Evolutionary conservation across 1,140 invertebrate genomes (phyloP).

Genomic region (Sogatella furcifera): DNA sequence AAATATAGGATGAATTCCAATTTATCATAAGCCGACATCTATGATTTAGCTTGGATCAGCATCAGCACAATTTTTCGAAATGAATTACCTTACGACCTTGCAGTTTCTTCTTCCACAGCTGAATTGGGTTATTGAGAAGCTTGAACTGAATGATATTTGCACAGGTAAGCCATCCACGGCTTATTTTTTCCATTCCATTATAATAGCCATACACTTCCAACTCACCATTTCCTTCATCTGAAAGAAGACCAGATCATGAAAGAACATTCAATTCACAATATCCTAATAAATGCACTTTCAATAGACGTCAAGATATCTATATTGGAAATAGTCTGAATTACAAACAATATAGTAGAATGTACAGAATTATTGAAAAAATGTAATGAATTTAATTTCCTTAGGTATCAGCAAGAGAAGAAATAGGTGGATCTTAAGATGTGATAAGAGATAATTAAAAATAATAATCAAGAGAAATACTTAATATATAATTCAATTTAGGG

Average conservation of each 20-base stretch:
- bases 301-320: background rate
- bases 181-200: slow-evolving; percentile 49
- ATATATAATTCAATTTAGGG: too few species aligned
- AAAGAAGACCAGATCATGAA: slow-evolving; percentile 21
- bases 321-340: too few species aligned
- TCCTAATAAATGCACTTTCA: background rate
- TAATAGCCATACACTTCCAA: slow-evolving; percentile 52
- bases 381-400: background rate
- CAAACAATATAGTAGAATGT: background rate
- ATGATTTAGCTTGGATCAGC: background rate
- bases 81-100: slow-evolving; percentile 47
- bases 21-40: too few species aligned
- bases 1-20: too few species aligned
- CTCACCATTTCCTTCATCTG: slow-evolving; percentile 30
- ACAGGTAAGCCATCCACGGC: slow-evolving; percentile 77
- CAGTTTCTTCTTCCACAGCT: slow-evolving; percentile 68
- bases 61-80: background rate
- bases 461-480: too few species aligned
- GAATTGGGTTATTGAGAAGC: slow-evolving; percentile 71
- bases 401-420: background rate
- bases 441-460: too few species aligned
- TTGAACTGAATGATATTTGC: slow-evolving; percentile 82
- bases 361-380: background rate
- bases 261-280: background rate
- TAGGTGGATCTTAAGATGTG: too few species aligned